A percentile compares a stretch with the other conserved stretches of the same genome.
Evolutionary conservation across 2,888 invertebrate species (phyloP).

Genomic region (Ecliptopera silaceata): DNA sequence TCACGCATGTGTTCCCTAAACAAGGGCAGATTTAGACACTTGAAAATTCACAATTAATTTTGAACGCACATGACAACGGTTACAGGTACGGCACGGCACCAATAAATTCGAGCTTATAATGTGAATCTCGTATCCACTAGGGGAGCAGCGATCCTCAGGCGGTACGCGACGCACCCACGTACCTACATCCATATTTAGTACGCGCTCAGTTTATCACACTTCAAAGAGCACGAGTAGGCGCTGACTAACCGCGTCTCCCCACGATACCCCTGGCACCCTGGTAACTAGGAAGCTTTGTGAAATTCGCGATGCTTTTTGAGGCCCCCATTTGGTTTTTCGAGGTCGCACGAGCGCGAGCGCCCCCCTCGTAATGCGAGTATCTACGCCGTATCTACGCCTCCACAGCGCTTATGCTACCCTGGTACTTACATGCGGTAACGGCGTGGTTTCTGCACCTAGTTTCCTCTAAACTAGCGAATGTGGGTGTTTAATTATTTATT

Average conservation of each 20-base stretch:
- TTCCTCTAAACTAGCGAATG: conserved; percentile 53
- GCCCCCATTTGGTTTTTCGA: conserved; percentile 78
- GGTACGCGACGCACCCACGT: conserved; percentile 59
- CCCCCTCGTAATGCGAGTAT: conserved; percentile 59
- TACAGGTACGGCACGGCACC: conserved; percentile 16
- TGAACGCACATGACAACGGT: conserved; percentile 18
- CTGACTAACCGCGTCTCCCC: conserved; percentile 69
- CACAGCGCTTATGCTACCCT: conserved; percentile 45
- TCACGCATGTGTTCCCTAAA: conserved; percentile 9
- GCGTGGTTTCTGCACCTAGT: conserved; percentile 66
- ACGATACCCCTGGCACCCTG: conserved; percentile 50
- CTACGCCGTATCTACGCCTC: conserved; percentile 40
- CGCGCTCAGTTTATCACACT: conserved; percentile 75
- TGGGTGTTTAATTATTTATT: conserved; percentile 72
- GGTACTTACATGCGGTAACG: conserved; percentile 47
- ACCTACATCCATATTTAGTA: conserved; percentile 63
- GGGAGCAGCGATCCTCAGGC: conserved; percentile 44
- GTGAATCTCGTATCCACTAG: conserved; percentile 36
- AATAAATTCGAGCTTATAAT: conserved; percentile 34
- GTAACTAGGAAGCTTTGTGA: conserved; percentile 79
- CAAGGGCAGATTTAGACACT: conserved; percentile 17
- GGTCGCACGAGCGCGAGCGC: conserved; percentile 56
- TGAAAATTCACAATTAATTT: conserved; percentile 31
- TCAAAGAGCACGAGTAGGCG: conserved; percentile 74
- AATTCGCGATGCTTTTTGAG: conserved; percentile 75